Percentiles rank a stretch among this genome's conserved stretches.
Conservation (phyloP, 2,888 invertebrate species). For the Spilosoma lubricipeda region DNA sequence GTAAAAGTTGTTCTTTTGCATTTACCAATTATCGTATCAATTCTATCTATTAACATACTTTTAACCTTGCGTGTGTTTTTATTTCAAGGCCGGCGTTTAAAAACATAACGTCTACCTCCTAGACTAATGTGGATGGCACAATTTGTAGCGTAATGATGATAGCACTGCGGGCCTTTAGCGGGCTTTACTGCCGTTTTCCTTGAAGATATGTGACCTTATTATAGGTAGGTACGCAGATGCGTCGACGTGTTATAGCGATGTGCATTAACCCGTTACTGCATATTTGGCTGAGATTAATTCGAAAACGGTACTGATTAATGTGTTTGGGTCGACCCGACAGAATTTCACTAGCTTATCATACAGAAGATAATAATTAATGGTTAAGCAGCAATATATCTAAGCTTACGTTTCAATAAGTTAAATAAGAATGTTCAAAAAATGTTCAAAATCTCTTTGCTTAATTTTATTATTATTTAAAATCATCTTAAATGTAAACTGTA, state of each 20-base stretch:
- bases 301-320: constrained; percentile 2
- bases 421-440: no score
- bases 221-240: constrained; percentile 46
- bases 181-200: constrained; percentile 47
- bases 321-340: background rate
- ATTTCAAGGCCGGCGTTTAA: background rate
- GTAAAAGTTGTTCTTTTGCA: no score
- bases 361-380: background rate
- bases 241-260: constrained; percentile 15
- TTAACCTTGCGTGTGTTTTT: no score
- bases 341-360: background rate
- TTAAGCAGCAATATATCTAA: background rate
- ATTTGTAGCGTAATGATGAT: constrained; percentile 66
- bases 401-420: background rate
- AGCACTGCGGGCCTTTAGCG: constrained; percentile 51
- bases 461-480: no score
- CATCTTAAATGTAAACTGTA: no score
- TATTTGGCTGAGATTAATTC: constrained; percentile 19
- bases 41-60: no score
- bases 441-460: no score
- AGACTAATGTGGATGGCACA: constrained; percentile 51
- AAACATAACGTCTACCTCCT: constrained; percentile 37
- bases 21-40: no score
- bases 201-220: constrained; percentile 54
- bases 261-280: constrained; percentile 44